Conservation (phyloP, 1,140 invertebrate genomes). For the Atopsyche davidsoni region DNA sequence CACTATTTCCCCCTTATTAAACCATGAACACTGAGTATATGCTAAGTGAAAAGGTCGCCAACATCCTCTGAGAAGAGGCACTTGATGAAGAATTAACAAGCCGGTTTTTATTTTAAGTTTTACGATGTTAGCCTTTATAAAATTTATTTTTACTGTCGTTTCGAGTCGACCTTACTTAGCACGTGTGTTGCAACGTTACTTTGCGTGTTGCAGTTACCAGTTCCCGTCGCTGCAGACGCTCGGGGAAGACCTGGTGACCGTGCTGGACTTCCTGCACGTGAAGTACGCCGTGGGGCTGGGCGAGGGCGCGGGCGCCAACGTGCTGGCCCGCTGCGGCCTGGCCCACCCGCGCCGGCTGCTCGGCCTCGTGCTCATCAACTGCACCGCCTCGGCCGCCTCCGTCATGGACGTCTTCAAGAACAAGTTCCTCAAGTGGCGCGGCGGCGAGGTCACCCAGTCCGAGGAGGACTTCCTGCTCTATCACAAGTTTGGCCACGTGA, state of each 20-base stretch:
- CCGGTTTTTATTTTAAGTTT: no score
- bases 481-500: slow-evolving; percentile 88
- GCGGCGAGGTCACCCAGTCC: slow-evolving; percentile 64
- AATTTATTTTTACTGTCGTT: no score
- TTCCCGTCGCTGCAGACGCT: slow-evolving; percentile 79
- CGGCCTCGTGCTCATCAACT: slow-evolving; percentile 78
- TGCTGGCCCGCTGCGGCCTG: slow-evolving; percentile 76
- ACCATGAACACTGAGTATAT: no score
- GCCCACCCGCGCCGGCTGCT: slow-evolving; percentile 68
- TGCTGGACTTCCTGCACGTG: slow-evolving; percentile 74
- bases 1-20: no score
- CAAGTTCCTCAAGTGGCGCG: slow-evolving; percentile 74
- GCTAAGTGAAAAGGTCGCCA: no score
- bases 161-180: no score
- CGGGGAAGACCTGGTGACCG: slow-evolving; percentile 75
- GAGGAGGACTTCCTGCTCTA: slow-evolving; percentile 80
- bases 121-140: no score
- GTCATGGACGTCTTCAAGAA: slow-evolving; percentile 83
- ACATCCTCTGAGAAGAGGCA: no score
- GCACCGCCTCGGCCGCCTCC: slow-evolving; percentile 78
- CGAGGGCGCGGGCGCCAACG: slow-evolving; percentile 86
- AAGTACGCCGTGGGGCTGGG: slow-evolving; percentile 78
- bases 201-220: slow-evolving; percentile 58
- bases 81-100: no score
- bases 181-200: no score